These are phyloP conservation scores for Drosophila persimilis DNA, from an alignment of 1,140 invertebrate genomes.

Conservation along the genomic window DNA sequence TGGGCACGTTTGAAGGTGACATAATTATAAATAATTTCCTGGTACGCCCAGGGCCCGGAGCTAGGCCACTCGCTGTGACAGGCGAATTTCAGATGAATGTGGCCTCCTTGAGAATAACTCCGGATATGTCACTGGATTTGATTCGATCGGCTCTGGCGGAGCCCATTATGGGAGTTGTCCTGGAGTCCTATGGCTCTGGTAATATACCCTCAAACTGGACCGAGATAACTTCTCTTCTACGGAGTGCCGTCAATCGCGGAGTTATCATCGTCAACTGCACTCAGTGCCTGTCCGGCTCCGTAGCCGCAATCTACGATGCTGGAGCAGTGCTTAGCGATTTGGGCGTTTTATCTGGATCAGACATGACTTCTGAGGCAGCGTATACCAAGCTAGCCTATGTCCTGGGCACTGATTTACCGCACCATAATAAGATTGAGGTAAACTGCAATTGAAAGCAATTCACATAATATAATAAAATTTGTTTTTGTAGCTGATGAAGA, in stretches of 20 bases:
- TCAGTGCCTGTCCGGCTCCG: constrained; percentile 92
- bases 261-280: constrained; percentile 97
- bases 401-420: constrained; percentile 90
- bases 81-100: constrained; percentile 91
- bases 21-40: constrained; percentile 90
- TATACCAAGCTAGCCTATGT: constrained; percentile 96
- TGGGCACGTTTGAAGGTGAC: constrained; percentile 92
- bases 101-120: constrained; percentile 93
- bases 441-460: constrained; percentile 2
- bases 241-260: constrained; percentile 89
- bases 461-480: constrained; percentile 26
- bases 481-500: constrained; percentile 87
- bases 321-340: constrained; percentile 86
- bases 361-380: constrained; percentile 98
- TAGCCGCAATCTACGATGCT: constrained; percentile 91
- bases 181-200: constrained; percentile 96
- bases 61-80: constrained; percentile 91
- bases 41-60: constrained; percentile 88
- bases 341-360: constrained; percentile 94
- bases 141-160: constrained; percentile 92
- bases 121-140: constrained; percentile 92
- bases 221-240: constrained; percentile 91
- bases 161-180: constrained; percentile 93
- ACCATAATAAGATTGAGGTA: constrained; percentile 87
- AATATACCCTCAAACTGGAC: constrained; percentile 93